Conservation (phyloP, 2,113 vertebrate species). For the Polypterus bichir region DNA sequence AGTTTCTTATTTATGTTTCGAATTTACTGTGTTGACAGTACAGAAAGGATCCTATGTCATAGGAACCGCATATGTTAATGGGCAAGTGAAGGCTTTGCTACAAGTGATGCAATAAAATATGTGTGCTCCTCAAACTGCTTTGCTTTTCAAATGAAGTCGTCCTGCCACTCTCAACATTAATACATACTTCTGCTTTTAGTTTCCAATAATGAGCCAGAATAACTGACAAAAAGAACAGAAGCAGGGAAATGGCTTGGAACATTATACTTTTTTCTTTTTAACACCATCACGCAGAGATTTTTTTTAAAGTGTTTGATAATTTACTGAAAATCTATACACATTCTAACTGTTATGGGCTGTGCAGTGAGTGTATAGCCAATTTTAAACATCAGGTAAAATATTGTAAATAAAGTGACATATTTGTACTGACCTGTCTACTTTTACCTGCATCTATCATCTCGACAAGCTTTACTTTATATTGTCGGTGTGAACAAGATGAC, state of each 20-base stretch:
- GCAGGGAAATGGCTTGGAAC: not conserved
- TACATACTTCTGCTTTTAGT: conserved; percentile 25
- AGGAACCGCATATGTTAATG: conserved; percentile 1
- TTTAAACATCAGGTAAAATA: no score
- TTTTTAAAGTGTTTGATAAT: no score
- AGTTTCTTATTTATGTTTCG: not conserved
- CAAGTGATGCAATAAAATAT: conserved; percentile 28
- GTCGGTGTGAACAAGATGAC: no score
- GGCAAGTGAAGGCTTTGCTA: conserved; percentile 6
- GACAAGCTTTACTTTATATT: no score
- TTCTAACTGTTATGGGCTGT: no score
- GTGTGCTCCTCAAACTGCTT: conserved; percentile 17
- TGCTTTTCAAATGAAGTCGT: conserved; percentile 17
- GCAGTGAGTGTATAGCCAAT: no score
- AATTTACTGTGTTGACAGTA: not conserved
- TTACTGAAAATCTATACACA: no score
- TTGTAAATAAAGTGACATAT: no score
- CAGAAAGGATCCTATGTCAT: not conserved
- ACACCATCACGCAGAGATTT: no score
- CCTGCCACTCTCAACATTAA: conserved; percentile 14
- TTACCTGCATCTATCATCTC: no score
- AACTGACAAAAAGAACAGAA: conserved; percentile 26
- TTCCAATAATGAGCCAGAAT: conserved; percentile 32
- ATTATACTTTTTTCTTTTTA: not conserved
- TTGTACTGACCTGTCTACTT: no score